These are phyloP conservation scores for Aphelenchoides bicaudatus DNA, from an alignment of 2,888 invertebrate genomes.

Conservation along the genomic window DNA sequence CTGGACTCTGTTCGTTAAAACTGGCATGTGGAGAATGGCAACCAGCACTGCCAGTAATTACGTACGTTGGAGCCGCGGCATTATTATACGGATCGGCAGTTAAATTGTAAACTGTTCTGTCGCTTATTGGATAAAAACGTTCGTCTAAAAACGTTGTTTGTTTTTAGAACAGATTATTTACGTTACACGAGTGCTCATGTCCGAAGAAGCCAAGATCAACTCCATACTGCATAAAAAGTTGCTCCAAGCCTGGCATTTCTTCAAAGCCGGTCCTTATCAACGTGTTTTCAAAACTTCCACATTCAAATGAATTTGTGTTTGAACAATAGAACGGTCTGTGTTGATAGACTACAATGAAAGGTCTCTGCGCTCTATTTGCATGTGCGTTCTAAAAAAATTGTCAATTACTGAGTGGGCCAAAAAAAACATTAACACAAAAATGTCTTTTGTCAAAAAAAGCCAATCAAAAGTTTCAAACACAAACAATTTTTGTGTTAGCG, in stretches of 20 bases:
- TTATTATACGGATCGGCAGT: conserved; percentile 70
- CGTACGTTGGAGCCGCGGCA: conserved; percentile 81
- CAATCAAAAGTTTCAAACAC: too few relatives aligned
- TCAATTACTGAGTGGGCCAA: too few relatives aligned
- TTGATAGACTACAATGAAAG: conserved; percentile 79
- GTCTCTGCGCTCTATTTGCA: conserved; percentile 71
- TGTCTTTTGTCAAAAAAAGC: too few relatives aligned
- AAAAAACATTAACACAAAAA: too few relatives aligned
- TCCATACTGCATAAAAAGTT: conserved; percentile 77
- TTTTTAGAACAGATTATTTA: background rate
- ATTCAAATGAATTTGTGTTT: conserved; percentile 62
- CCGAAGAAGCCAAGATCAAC: conserved; percentile 92
- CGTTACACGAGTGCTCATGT: conserved; percentile 77
- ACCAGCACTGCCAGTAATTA: conserved; percentile 78
- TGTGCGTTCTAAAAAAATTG: conserved; percentile 43
- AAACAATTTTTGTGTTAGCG: background rate
- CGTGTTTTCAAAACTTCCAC: conserved; percentile 59
- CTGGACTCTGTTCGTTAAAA: conserved; percentile 14
- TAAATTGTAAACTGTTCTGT: conserved; percentile 64
- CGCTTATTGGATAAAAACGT: conserved; percentile 85
- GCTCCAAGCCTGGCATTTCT: conserved; percentile 69
- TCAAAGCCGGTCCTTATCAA: conserved; percentile 64
- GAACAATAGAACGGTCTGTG: conserved; percentile 89
- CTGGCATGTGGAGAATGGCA: conserved; percentile 25
- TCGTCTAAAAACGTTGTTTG: conserved; percentile 12